Evolutionary conservation across 2,113 vertebrate species (phyloP).

Genomic region (Dicrurus megarhynchus): DNA sequence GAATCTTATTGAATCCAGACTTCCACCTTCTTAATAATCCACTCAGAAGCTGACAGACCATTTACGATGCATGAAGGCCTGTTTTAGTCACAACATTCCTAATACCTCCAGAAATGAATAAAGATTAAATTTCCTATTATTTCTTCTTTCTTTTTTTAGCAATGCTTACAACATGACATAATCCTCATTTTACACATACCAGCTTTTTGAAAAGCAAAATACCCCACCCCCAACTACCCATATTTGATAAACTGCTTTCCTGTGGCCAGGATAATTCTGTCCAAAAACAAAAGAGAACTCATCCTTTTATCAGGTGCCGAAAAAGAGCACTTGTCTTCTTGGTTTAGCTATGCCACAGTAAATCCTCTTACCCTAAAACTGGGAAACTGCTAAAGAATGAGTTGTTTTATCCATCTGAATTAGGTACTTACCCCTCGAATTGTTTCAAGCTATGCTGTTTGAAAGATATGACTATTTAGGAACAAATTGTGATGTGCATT

Average conservation of each 20-base stretch:
- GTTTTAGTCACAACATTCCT: background rate
- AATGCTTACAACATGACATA: background rate
- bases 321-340: background rate
- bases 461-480: slow-evolving; percentile 20
- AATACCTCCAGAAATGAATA: background rate
- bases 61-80: background rate
- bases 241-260: slow-evolving; percentile 10
- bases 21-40: background rate
- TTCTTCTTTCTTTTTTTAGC: background rate
- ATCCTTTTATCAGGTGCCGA: background rate
- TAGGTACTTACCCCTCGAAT: background rate
- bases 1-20: background rate
- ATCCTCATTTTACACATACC: background rate
- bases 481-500: background rate
- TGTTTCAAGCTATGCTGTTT: background rate
- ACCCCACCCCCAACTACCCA: background rate
- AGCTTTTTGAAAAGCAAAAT: background rate
- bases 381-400: slow-evolving; percentile 15
- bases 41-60: background rate
- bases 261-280: background rate
- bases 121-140: background rate
- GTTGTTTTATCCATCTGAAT: slow-evolving; percentile 21
- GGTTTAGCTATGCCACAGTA: slow-evolving; percentile 15
- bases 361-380: slow-evolving; percentile 46
- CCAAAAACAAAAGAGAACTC: slow-evolving; percentile 11